phyloP scores from a whole-genome alignment of 2,113 vertebrate genomes.

The Oreochromis aureus region DNA sequence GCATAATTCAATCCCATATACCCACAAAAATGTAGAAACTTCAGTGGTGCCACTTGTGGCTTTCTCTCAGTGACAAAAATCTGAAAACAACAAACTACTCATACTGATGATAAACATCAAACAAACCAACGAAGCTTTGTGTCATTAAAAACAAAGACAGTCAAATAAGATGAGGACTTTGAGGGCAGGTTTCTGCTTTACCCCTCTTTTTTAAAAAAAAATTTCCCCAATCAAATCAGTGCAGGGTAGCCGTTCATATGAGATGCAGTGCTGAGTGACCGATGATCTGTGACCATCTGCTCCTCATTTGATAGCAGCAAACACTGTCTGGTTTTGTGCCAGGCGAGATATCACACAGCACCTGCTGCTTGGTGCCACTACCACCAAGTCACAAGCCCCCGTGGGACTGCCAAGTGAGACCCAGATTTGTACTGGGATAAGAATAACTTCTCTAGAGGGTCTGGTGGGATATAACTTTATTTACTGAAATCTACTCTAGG shows the following conservation, averaged over 20 bases:
- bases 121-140: not conserved
- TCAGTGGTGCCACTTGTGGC: not conserved
- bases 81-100: not conserved
- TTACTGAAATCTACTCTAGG: not conserved
- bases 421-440: conserved; percentile 14
- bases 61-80: not conserved
- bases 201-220: not conserved
- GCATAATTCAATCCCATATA: not conserved
- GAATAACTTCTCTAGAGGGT: conserved; percentile 11
- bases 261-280: not conserved
- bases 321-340: conserved; percentile 12
- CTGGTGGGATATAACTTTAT: not conserved
- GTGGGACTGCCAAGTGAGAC: not conserved
- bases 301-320: conserved; percentile 16
- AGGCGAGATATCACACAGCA: conserved; percentile 18
- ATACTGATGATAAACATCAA: not conserved
- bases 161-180: not conserved
- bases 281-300: conserved; percentile 32
- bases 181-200: not conserved
- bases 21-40: not conserved
- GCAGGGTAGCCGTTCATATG: not conserved
- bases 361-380: conserved; percentile 26
- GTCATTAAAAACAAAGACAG: not conserved
- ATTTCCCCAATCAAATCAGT: not conserved
- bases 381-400: conserved; percentile 5